Conservation (phyloP, 2,888 invertebrate species). For the Cylloceria caligata region DNA sequence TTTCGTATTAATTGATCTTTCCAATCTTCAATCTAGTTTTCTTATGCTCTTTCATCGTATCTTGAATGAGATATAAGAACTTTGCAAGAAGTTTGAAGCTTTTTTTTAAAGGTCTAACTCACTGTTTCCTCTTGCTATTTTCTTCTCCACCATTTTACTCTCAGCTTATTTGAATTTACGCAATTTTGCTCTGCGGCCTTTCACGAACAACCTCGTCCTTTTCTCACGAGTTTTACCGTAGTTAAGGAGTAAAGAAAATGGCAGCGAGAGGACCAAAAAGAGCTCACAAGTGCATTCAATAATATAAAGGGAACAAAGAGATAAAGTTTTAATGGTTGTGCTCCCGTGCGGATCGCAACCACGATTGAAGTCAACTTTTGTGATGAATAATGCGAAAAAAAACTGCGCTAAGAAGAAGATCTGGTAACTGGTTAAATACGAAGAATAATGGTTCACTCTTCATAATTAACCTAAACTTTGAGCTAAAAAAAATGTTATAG, state of each 20-base stretch:
- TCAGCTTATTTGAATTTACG: slow-evolving; percentile 18
- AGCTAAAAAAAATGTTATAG: no score
- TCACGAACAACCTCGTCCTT: not conserved
- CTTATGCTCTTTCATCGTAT: not conserved
- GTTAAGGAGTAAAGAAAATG: slow-evolving; percentile 11
- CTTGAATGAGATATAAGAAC: not conserved
- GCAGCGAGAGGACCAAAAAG: not conserved
- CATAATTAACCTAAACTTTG: no score
- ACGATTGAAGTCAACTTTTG: not conserved
- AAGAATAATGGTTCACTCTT: no score
- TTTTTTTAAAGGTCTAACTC: not conserved
- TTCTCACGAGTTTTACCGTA: slow-evolving; percentile 11
- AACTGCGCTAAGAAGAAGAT: not conserved
- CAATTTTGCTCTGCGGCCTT: not conserved
- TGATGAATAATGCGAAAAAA: not conserved
- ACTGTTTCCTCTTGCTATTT: not conserved
- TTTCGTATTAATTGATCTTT: not conserved
- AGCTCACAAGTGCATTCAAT: slow-evolving; percentile 4
- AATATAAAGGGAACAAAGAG: slow-evolving; percentile 30
- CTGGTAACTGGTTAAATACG: not conserved
- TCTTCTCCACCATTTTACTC: not conserved
- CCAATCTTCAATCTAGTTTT: not conserved
- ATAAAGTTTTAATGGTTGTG: slow-evolving; percentile 35
- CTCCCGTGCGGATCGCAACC: not conserved
- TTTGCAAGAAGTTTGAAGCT: slow-evolving; percentile 12